Evolutionary conservation across 1,140 invertebrate species (phyloP), one percentile per base, ranked within the genome.

Genomic region (Arctopsyche grandis): DNA sequence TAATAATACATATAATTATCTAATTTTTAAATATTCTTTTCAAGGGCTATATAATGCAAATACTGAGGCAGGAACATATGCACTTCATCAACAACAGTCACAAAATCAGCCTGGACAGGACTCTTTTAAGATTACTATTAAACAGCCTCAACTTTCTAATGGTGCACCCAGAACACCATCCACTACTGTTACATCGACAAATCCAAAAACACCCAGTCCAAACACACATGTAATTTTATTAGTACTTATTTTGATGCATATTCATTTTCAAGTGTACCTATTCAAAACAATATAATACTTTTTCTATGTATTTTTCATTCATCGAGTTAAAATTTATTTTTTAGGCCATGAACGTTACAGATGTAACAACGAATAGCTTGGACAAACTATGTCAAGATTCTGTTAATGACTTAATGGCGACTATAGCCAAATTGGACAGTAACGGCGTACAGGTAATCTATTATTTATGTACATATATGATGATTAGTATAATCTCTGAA

Each of bases 371-470:
- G 58, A 46, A 81, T 58, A 84, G 85, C 70, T 85, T 95, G 81
- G 94, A 95, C 85, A 94, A 93, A 84, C 92, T 93, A 86, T 94
- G 93, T 84, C 92, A 94, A 83, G 94, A 94, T 85, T 94, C 93
- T 0, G 91, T 95, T n/a, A 94, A 94, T 84, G 94, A 95, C 89
- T 86, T 95, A 69, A 94, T 95, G 91, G 92, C 93, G 52, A 95
- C 94, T 19, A 95, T 95, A 83, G 93, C 93, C 29, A 94, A 94
- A 88, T 86, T 95, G 78, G 93, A 95, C 86, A 94, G 93, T 38
- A 95, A 95, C 86, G 94, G 94, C 16, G 94, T 95, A 78, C 91
- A 94, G 83, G 92, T 94, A 69, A 14, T 12, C 0, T 77, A n/a
- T 56, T 26, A 9, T 74, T 52, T n/a, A 7, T 70, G 16, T 85